Conservation (phyloP, 1,140 invertebrate genomes). For the Polypedilum pembai region DNA sequence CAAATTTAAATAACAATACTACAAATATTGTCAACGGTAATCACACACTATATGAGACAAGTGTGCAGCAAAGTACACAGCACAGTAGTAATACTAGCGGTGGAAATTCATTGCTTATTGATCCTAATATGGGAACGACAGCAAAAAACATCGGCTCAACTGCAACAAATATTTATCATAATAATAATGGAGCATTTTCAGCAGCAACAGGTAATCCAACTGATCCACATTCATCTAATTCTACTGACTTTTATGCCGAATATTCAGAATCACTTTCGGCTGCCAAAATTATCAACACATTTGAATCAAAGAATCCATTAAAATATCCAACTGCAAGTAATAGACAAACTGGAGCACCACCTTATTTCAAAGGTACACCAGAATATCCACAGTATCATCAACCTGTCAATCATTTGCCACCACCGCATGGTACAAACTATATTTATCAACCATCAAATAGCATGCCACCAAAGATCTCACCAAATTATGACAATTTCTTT, state of each 20-base stretch:
- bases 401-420: conserved; percentile 10
- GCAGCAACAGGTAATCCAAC: background rate
- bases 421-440: background rate
- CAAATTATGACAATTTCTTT: conserved; percentile 18
- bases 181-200: background rate
- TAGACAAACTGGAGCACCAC: background rate
- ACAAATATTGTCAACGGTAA: conserved; percentile 9
- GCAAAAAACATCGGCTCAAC: background rate
- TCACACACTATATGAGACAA: background rate
- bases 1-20: background rate
- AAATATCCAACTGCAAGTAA: conserved; percentile 2
- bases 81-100: background rate
- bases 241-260: background rate
- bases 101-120: background rate
- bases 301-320: conserved; percentile 12
- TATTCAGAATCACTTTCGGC: conserved; percentile 16
- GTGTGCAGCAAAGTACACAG: background rate
- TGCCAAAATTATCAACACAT: conserved; percentile 22
- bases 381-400: background rate
- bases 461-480: background rate
- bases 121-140: background rate
- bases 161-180: background rate
- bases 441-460: background rate
- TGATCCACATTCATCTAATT: background rate
- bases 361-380: background rate